phyloP scores from a whole-genome alignment of 1,140 invertebrate species.

The Eupristina koningsbergeri region DNA sequence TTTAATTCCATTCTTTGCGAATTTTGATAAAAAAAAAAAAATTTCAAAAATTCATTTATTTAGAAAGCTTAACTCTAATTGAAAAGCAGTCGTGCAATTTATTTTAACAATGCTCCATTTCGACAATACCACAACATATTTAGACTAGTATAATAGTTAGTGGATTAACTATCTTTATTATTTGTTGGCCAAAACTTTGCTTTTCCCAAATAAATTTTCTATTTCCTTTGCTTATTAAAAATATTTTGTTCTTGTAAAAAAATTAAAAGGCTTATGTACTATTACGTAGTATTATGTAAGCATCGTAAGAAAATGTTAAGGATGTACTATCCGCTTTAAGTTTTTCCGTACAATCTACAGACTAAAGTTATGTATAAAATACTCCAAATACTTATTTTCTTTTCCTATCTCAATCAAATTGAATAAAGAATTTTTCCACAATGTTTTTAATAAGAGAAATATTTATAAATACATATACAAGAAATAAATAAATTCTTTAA shows the following conservation, averaged over 20 bases:
- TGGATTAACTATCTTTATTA: neutral
- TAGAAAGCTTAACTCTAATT: neutral
- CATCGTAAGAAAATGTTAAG: neutral
- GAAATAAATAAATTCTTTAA: neutral
- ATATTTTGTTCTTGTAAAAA: too few species aligned
- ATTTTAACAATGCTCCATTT: neutral
- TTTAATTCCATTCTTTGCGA: neutral
- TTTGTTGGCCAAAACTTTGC: neutral
- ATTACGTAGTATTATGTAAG: neutral
- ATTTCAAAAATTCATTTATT: neutral
- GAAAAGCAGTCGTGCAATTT: neutral
- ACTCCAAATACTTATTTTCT: neutral
- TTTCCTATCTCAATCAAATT: neutral
- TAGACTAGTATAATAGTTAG: neutral
- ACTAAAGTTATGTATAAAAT: neutral
- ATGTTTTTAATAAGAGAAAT: neutral
- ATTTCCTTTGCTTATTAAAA: neutral
- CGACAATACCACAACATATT: neutral
- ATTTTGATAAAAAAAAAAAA: neutral
- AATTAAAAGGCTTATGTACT: neutral
- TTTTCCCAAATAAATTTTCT: neutral
- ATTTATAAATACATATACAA: neutral
- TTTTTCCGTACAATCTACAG: neutral
- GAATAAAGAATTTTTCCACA: slow-evolving; percentile 2
- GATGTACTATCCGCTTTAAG: slow-evolving; percentile 11